Evolutionary conservation across 2,888 invertebrate species (phyloP).

Genomic region (Tetragnatha montana): DNA sequence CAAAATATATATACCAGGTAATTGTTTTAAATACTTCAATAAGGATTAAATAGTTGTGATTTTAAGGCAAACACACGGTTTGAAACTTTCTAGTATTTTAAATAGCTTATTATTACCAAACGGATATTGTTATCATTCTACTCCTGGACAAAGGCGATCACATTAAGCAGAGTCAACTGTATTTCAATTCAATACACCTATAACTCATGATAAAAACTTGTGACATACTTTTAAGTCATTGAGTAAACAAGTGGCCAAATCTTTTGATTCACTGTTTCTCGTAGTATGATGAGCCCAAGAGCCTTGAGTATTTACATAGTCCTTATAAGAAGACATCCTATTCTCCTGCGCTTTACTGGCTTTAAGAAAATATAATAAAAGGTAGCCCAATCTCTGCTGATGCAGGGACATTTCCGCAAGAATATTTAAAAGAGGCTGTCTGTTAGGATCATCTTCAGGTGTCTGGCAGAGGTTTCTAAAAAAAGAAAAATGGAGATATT

Average conservation of each 20-base stretch:
- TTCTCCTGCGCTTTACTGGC: slow-evolving; percentile 81
- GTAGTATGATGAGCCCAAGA: slow-evolving; percentile 65
- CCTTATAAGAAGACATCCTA: slow-evolving; percentile 90
- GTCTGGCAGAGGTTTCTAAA: slow-evolving; percentile 84
- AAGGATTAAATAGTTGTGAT: too few relatives aligned
- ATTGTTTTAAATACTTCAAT: too few relatives aligned
- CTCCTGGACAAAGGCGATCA: too few relatives aligned
- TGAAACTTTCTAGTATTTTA: too few relatives aligned
- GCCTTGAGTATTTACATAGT: slow-evolving; percentile 81
- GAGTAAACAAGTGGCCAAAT: slow-evolving; percentile 79
- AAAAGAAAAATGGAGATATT: slow-evolving; percentile 1
- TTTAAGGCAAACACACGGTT: too few relatives aligned
- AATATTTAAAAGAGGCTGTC: slow-evolving; percentile 86
- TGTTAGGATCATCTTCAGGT: slow-evolving; percentile 84
- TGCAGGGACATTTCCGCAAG: slow-evolving; percentile 86
- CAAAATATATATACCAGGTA: too few relatives aligned
- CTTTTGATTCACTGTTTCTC: slow-evolving; percentile 75
- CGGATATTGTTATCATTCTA: too few relatives aligned
- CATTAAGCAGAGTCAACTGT: too few relatives aligned
- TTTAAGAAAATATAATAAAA: slow-evolving; percentile 92
- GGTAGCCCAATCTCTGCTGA: slow-evolving; percentile 87
- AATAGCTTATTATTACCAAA: too few relatives aligned
- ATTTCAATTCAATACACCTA: too few relatives aligned
- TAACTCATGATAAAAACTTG: background rate
- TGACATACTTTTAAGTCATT: slow-evolving; percentile 84